A percentile compares a stretch with the other conserved stretches of the same genome.
Evolutionary conservation across 1,140 invertebrate species (phyloP).

Genomic region (Neodiprion lecontei): DNA sequence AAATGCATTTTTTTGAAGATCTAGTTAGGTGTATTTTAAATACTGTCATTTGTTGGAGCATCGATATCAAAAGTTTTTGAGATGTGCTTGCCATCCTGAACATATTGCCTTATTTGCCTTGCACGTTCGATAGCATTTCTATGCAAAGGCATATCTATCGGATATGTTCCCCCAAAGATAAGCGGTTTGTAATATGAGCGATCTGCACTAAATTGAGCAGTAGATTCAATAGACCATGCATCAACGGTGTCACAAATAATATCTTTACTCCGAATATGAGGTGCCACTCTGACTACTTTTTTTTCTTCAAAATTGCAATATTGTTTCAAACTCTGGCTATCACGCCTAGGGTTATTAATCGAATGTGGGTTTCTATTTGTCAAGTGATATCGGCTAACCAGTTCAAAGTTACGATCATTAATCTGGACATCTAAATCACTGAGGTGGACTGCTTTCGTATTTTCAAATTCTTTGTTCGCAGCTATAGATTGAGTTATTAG

Average conservation of each 20-base stretch:
- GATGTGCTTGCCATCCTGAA: slow-evolving; percentile 28
- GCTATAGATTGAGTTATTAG: not conserved
- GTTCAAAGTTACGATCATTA: slow-evolving; percentile 40
- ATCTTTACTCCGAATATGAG: slow-evolving; percentile 59
- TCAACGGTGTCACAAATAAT: slow-evolving; percentile 70
- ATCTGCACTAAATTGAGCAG: slow-evolving; percentile 34
- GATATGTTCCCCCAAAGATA: slow-evolving; percentile 82
- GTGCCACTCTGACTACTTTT: slow-evolving; percentile 53
- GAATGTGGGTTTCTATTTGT: slow-evolving; percentile 25
- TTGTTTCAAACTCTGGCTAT: slow-evolving; percentile 44
- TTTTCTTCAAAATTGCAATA: slow-evolving; percentile 58
- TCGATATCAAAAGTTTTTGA: slow-evolving; percentile 71
- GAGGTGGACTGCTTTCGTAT: slow-evolving; percentile 16
- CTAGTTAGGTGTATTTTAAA: not conserved
- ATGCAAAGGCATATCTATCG: slow-evolving; percentile 72
- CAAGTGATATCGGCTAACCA: slow-evolving; percentile 12
- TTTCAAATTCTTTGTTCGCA: not conserved
- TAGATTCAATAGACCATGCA: slow-evolving; percentile 61
- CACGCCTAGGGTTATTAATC: slow-evolving; percentile 20
- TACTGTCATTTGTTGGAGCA: slow-evolving; percentile 58
- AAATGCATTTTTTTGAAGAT: not conserved
- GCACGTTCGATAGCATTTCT: slow-evolving; percentile 20
- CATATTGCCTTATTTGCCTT: slow-evolving; percentile 23
- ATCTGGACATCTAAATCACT: slow-evolving; percentile 61
- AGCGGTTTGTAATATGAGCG: slow-evolving; percentile 66